Base-by-base conservation (phyloP, 2,113 vertebrate species). In the Corydoras maculifer region DNA sequence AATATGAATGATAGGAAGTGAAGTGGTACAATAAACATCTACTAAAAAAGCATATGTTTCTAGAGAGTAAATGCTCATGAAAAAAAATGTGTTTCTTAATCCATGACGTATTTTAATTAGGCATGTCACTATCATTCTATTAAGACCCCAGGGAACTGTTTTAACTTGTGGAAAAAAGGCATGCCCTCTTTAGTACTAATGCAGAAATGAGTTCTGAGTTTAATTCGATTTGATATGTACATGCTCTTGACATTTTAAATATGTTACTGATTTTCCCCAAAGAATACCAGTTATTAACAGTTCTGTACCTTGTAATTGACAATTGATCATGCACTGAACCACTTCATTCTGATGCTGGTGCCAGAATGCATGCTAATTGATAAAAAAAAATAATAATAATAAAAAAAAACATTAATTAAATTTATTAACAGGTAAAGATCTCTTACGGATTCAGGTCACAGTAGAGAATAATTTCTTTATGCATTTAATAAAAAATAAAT, bases 321-420 rank as follows among this genome's bases (percentile, higher is more conserved):
- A 53, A 71, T 71, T 70, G 58, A 74, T 77, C 63, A 49, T 30
- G 25, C 35, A 73, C 55, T 65, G 60, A 62, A 5, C 60, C 62
- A 70, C 48, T 74, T 58, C 3, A 63, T 48, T 61, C 12, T 64
- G 64, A 62, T 54, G n/a, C 25, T 12, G 32, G 60, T 70, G 43
- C 11, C 35, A 74, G 30, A 12, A 31, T 25, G 18, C 8, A 58
- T 64, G 62, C 30, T 58, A 65, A 65, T 59, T 59, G 62, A 65
- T 65, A 12, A 58, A n/a, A 31, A 9, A 50, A 58, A n/a, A 31
- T 6, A 50, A 65, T 58, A 65, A 65, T n/a, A 49, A 49, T 51
- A 51, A 8, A 51, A 51, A 8, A 51, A 51, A 53, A 14, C 3
- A 10, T 12, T 25, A 43, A 43, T 43, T 43, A 5, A 43, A 43